Conservation (phyloP, 2,113 vertebrate genomes). For the Phaetusa simplex region DNA sequence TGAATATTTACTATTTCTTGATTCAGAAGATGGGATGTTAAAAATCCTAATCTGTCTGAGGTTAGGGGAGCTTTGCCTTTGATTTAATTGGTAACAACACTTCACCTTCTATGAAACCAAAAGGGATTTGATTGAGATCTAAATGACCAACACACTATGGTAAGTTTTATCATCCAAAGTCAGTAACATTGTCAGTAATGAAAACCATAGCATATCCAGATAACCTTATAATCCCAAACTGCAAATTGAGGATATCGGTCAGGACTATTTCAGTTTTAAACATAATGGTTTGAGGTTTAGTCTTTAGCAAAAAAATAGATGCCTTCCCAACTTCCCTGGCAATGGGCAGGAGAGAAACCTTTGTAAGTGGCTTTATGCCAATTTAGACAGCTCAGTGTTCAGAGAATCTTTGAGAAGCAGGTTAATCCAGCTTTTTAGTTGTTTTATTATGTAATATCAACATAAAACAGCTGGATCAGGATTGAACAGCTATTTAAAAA, state of each 20-base stretch:
- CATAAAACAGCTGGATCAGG: constrained; percentile 49
- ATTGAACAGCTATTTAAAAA: constrained; percentile 27
- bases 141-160: background rate
- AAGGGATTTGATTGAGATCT: background rate
- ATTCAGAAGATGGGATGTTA: background rate
- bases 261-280: background rate
- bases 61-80: background rate
- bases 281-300: background rate
- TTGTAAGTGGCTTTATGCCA: constrained; percentile 41
- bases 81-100: background rate
- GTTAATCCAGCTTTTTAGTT: constrained; percentile 43
- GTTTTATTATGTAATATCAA: constrained; percentile 50
- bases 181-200: background rate
- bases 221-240: background rate
- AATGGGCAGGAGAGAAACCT: background rate
- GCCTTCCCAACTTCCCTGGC: background rate
- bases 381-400: background rate
- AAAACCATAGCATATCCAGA: background rate
- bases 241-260: background rate
- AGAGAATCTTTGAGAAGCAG: constrained; percentile 8
- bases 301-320: background rate
- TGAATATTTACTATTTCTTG: background rate
- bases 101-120: background rate
- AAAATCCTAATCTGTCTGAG: background rate
- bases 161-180: background rate